These are phyloP conservation scores for Erythrolamprus reginae DNA, from an alignment of 2,113 vertebrate genomes.

Conservation along the genomic window DNA sequence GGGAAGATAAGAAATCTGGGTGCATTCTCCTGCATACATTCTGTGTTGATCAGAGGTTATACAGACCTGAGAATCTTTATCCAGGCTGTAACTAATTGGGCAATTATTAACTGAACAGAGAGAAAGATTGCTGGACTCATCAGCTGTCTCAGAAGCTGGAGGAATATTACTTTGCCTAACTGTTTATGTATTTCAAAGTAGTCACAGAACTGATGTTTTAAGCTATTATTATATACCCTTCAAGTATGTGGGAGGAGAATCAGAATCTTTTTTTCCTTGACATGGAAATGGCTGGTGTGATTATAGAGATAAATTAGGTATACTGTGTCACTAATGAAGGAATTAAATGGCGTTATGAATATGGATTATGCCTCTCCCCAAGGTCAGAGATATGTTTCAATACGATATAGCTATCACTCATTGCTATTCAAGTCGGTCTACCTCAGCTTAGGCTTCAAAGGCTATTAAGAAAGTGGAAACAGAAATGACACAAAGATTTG, in stretches of 20 bases:
- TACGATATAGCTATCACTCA: conserved; percentile 9
- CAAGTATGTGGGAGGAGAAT: conserved; percentile 39
- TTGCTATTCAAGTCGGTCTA: conserved; percentile 7
- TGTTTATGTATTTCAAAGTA: conserved; percentile 7
- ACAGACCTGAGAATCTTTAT: not conserved
- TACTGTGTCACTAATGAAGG: conserved; percentile 52
- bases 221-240: conserved; percentile 5
- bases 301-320: conserved; percentile 58
- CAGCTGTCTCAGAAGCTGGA: not conserved
- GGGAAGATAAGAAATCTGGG: not conserved
- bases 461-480: not conserved
- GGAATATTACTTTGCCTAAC: conserved; percentile 18
- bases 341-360: conserved; percentile 57
- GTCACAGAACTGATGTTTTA: not conserved
- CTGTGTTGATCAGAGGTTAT: not conserved
- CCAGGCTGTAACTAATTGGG: not conserved
- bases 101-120: not conserved
- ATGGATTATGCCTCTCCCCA: conserved; percentile 45
- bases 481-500: not conserved
- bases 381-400: conserved; percentile 40
- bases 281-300: conserved; percentile 39
- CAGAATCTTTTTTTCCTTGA: conserved; percentile 41
- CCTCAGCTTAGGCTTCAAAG: not conserved
- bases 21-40: not conserved
- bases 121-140: not conserved